Evolutionary conservation across 2,797 vertebrate genomes (phyloP), one percentile per base, ranked within the genome.

Genomic region (Alcedo atthis): DNA sequence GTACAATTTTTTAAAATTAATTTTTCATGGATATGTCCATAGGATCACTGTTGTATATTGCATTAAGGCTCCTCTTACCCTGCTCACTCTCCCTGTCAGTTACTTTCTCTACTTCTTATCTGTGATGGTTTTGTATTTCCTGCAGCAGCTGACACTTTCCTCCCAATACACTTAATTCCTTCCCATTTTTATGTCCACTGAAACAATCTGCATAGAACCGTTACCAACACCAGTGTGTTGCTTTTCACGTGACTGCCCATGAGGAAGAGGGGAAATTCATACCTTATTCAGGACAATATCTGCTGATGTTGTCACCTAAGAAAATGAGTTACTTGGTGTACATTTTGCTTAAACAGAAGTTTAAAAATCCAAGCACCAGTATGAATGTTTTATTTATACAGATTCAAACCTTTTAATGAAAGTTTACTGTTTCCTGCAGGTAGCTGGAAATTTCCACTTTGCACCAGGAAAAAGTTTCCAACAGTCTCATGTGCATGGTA

Each of bases 391-490:
- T 33, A 37, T 26, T 55, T 62, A 12, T 49, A 5, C 7, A 71
- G 22, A 33, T 43, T 35, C 45, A 75, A 24, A 68, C 53, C 21
- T 21, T 74, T 73, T 89, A 87, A 80, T 82, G 28, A 85, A 63
- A 43, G 42, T 14, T 74, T 75, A 37, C 45, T 96, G 0, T 97
- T 68, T 95, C 85, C 64, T 91, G 33, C 96, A 99, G 99, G 99
- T 99, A 93, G 99, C 99, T 30, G 99, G 99, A 91, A 99, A 99
- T 97, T 99, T 99, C 94, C 99, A 99, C 97, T 99, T 99, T 96
- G 99, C 99, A 53, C 99, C 99, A 14, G 99, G 99, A 82, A 99
- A 99, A 97, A 99, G 99, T 96, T 99, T 99, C 96, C 99, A 99
- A 93, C 99, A 99, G 97, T 99, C 99, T 69, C 99, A 99, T 10